Base-by-base conservation (phyloP, 2,113 vertebrate genomes). In the Clarias macrocephalus region DNA sequence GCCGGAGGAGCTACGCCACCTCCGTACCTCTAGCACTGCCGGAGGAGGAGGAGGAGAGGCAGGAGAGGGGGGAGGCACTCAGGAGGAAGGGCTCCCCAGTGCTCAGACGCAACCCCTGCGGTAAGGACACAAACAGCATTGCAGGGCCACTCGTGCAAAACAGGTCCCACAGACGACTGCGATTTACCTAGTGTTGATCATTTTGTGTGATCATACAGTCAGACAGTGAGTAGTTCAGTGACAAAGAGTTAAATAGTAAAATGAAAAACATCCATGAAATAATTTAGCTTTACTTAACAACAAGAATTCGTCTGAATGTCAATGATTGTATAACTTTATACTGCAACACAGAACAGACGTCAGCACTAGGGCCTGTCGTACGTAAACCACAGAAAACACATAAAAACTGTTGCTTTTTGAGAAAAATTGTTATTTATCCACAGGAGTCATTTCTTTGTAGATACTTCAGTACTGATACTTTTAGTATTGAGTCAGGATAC, bases 1-100 rank as follows among this genome's bases (percentile, higher is more conserved):
- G 91, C 95, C 96, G 0, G 97, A 99, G 0, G 98, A 99, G 89
- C 95, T 98, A 52, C 94, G 86, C 80, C 94, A 96, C 86, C 96
- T 98, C 0, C 94, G 96, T 57, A 81, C 92, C 19, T 93, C 92
- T 83, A 91, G 94, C 3, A 0, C 1, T 42, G 65, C 93, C 73
- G 84, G 42, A 54, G 93, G 94, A 54, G 77, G 80, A 3, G 88
- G 91, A 2, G 89, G 90, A 7, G 92, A 84, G 33, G 85, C n/a
- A 75, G 84, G 68, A 85, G 92, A 28, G 82, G 92, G 0, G 0
- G 89, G 88, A 76, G 88, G 48, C 56, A 88, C 86, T 4, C 89
- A 91, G 89, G 94, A 94, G 30, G 96, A 97, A 83, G 89, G 91
- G 16, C 91, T 93, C 30, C 85, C 89, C 56, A 91, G 91, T 0